Evolutionary conservation across 2,113 vertebrate species (phyloP), one percentile per base, ranked within the genome.

Genomic region (Paraplagusia blochii): DNA sequence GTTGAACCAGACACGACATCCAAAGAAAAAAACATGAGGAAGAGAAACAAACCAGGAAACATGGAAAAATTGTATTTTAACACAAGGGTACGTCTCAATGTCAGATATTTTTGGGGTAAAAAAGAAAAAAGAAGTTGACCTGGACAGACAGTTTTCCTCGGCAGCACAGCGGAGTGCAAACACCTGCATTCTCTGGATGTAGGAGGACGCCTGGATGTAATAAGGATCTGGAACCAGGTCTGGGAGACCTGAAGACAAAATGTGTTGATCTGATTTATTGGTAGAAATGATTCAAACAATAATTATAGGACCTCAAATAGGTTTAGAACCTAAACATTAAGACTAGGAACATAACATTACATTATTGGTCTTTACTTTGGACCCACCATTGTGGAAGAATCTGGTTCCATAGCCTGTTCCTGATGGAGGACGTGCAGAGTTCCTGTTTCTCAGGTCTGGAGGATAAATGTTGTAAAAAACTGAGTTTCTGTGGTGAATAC

Each of bases 81-180:
- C 22, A 29, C 22, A 29, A 6, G 22, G 22, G 22, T 4, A 29
- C 6, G 22, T 29, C 22, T 29, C 22, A 29, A 29, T 4, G 22
- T 29, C 22, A 29, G 22, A 29, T 29, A 29, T 29, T 4, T 29
- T 29, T 29, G 6, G 22, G 6, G 5, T 57, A 15, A 48, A 33
- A 18, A n/a, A 0, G 11, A 63, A 69, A 33, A 46, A 54, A 58
- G 8, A 9, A 22, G 9, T 5, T 14, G 19, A 92, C 91, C 90
- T 91, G 44, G 92, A 89, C 4, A 93, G 85, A 52, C 91, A 93
- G 75, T 90, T 90, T 40, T 93, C 92, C 35, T 93, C 92, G 4
- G 89, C 90, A 5, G 92, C 91, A 65, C 92, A 93, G 51, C 87
- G 80, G 15, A 93, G 82, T 7, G 91, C 84, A 9, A 91, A 93